Percentiles rank a stretch among this genome's conserved stretches.
Evolutionary conservation across 2,888 invertebrate species (phyloP).

Genomic region (Lochmaea capreae): DNA sequence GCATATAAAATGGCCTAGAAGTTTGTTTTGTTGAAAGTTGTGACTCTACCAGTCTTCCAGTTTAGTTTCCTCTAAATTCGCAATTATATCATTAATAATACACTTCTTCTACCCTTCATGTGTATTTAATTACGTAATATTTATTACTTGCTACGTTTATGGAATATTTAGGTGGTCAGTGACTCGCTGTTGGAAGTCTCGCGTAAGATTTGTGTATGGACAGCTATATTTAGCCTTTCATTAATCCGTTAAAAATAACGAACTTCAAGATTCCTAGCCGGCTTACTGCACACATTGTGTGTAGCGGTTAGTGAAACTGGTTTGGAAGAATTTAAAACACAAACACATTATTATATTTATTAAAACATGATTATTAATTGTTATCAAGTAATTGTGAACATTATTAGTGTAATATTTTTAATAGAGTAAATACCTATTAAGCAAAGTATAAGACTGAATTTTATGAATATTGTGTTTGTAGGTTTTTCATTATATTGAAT

Average conservation of each 20-base stretch:
- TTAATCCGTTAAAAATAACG: slow-evolving; percentile 30
- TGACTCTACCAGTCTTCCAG: too few species aligned
- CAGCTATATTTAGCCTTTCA: slow-evolving; percentile 10
- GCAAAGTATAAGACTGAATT: too few species aligned
- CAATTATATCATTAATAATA: background rate
- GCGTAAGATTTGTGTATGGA: slow-evolving; percentile 10
- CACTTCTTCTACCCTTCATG: background rate
- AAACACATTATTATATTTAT: background rate
- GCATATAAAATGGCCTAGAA: too few species aligned
- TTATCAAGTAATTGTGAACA: background rate
- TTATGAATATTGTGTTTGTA: too few species aligned
- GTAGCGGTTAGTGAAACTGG: slow-evolving; percentile 26
- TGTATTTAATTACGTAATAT: background rate
- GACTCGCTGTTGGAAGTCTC: background rate
- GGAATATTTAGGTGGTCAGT: slow-evolving; percentile 10
- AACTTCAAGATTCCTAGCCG: slow-evolving; percentile 23
- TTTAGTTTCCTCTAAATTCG: too few species aligned
- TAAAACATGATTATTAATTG: background rate
- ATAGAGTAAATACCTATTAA: too few species aligned
- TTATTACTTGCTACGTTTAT: background rate
- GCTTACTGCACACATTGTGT: slow-evolving; percentile 1
- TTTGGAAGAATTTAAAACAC: background rate
- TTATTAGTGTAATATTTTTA: background rate
- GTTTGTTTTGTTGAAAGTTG: too few species aligned
- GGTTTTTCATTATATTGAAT: too few species aligned